Conservation (phyloP, 2,888 invertebrate species). For the Gandaritis pyraliata region DNA sequence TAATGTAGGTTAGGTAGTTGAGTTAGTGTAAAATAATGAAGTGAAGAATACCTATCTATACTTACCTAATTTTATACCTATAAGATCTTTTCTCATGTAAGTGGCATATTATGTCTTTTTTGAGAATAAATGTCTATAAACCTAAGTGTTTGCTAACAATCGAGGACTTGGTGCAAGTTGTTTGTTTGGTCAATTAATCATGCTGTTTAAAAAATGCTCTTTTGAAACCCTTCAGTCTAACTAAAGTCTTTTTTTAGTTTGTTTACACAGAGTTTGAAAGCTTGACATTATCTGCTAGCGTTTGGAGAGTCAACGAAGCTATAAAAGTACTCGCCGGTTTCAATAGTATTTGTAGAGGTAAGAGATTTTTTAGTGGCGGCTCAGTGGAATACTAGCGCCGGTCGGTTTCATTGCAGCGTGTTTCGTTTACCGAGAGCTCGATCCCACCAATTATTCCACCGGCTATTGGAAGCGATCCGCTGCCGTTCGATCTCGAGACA, state of each 20-base stretch:
- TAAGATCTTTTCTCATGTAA: too few relatives aligned
- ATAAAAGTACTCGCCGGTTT: constrained; percentile 33
- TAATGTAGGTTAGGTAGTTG: neutral
- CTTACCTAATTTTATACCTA: too few relatives aligned
- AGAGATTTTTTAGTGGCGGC: constrained; percentile 35
- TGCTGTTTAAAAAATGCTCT: constrained; percentile 8
- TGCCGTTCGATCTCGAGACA: constrained; percentile 49
- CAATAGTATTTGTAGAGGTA: constrained; percentile 29
- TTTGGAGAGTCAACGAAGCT: constrained; percentile 36
- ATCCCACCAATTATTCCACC: constrained; percentile 63
- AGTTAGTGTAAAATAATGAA: constrained; percentile 1
- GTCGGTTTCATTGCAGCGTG: constrained; percentile 43
- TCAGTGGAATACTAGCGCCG: constrained; percentile 25
- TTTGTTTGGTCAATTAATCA: constrained; percentile 1
- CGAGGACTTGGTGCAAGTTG: constrained; percentile 8
- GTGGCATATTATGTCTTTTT: too few relatives aligned
- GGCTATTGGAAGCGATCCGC: constrained; percentile 57
- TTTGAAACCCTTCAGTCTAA: constrained; percentile 4
- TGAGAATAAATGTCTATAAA: too few relatives aligned
- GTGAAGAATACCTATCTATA: too few relatives aligned
- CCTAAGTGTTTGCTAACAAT: neutral
- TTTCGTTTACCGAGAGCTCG: constrained; percentile 52
- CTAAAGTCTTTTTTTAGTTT: constrained; percentile 10
- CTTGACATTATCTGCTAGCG: constrained; percentile 35
- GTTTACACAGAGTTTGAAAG: constrained; percentile 28